Conservation (phyloP, 2,888 invertebrate genomes). For the Mesopsocus fuscifrons region DNA sequence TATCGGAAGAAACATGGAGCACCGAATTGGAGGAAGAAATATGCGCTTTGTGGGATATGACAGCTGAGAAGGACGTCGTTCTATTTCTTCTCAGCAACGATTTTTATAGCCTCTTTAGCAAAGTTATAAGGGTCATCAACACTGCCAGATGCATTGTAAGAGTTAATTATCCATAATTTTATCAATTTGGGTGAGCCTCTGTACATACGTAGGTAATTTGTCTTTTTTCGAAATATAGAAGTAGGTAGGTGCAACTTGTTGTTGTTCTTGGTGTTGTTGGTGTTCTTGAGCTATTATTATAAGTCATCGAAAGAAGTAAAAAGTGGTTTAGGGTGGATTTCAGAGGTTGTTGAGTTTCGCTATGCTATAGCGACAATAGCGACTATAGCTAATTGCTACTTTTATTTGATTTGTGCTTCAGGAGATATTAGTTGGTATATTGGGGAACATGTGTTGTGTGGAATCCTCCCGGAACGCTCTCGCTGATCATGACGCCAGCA, state of each 20-base stretch:
- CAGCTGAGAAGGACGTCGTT: slow-evolving; percentile 56
- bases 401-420: slow-evolving; percentile 22
- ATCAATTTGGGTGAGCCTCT: too few relatives aligned
- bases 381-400: too few relatives aligned
- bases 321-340: too few relatives aligned
- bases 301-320: too few relatives aligned
- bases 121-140: neutral
- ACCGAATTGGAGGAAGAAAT: slow-evolving; percentile 50
- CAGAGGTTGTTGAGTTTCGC: too few relatives aligned
- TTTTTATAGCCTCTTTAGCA: slow-evolving; percentile 22
- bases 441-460: slow-evolving; percentile 65
- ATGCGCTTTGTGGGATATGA: slow-evolving; percentile 72
- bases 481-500: slow-evolving; percentile 34
- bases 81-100: slow-evolving; percentile 44
- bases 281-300: too few relatives aligned
- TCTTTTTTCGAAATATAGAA: too few relatives aligned
- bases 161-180: too few relatives aligned
- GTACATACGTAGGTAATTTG: too few relatives aligned
- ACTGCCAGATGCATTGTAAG: neutral
- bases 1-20: slow-evolving; percentile 33
- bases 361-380: too few relatives aligned
- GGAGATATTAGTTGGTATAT: slow-evolving; percentile 69
- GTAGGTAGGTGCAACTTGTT: too few relatives aligned
- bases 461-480: slow-evolving; percentile 30
- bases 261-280: too few relatives aligned